Conservation (phyloP, 2,888 invertebrate species). For the Habrosyne pyritoides region DNA sequence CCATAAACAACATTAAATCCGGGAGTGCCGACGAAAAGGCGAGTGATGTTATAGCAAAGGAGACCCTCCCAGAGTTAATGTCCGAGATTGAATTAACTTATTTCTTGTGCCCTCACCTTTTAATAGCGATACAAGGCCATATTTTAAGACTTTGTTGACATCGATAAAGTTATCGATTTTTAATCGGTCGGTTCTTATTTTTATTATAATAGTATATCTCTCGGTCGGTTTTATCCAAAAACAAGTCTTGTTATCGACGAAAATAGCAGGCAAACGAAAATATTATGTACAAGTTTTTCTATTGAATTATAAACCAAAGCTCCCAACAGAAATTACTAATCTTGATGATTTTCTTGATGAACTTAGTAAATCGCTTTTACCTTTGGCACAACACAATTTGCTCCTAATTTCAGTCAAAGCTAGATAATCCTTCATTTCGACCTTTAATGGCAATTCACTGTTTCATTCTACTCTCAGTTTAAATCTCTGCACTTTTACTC, state of each 20-base stretch:
- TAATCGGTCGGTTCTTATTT: background rate
- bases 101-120: background rate
- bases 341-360: background rate
- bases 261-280: too few species aligned
- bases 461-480: background rate
- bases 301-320: background rate
- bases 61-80: slow-evolving; percentile 7
- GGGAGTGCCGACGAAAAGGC: background rate
- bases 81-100: slow-evolving; percentile 7
- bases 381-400: background rate
- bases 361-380: background rate
- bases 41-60: slow-evolving; percentile 6
- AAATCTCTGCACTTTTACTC: too few species aligned
- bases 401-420: background rate
- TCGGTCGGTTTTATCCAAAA: background rate
- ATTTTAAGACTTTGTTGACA: background rate
- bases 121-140: background rate
- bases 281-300: too few species aligned
- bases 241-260: background rate
- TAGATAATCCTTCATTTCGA: background rate
- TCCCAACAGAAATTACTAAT: background rate
- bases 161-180: background rate
- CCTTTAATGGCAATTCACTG: background rate
- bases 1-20: slow-evolving; percentile 4
- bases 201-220: too few species aligned